Evolutionary conservation across 2,888 invertebrate genomes (phyloP), one percentile per base, ranked within the genome.

Genomic region (Agrotis ipsilon): DNA sequence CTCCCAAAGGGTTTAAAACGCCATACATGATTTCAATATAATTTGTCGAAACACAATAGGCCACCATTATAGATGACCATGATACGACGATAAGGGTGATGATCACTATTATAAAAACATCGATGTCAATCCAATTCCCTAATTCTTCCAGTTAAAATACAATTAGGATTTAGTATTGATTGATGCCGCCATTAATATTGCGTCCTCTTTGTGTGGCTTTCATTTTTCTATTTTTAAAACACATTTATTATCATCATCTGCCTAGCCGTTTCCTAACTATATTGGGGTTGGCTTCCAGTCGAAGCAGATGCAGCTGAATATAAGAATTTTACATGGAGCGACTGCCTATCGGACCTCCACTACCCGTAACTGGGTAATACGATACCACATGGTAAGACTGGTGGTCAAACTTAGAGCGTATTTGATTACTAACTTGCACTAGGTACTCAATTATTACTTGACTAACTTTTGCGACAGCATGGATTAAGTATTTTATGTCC

Each of bases 51-150:
- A 68, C 14, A 69, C 24, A 61, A 79, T 49, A 24, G 57, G 2
- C 3, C 43, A 49, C 9, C 19, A 19, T 14, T 52, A 61, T 62
- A 48, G 45, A 7, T 55, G 59, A 19, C 79, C 49, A 2, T 43
- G 58, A 49, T 46, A 21, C 13, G 14, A 3, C 58, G 55, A 75
- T 79, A 73, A 78, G 27, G 39, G 32, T 19, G 6, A 39, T 43
- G 60, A 63, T 55, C 75, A 57, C 24, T 49, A 80, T 76, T 76
- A 74, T 74, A 79, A 80, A 75, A 75, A 61, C 27, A 52, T 75
- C 57, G 75, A 48, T 66, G 48, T 57, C 39, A 66, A 66, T 52
- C 45, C 18, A 49, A 63, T 57, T 24, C 7, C 19, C 21, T 58
- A 72, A 51, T 46, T 43, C 46, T 57, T 66, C 43, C 74, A 43